Percentiles rank a stretch among this genome's conserved stretches.
phyloP scores from a whole-genome alignment of 2,113 vertebrate genomes.

The Cinclus cinclus region DNA sequence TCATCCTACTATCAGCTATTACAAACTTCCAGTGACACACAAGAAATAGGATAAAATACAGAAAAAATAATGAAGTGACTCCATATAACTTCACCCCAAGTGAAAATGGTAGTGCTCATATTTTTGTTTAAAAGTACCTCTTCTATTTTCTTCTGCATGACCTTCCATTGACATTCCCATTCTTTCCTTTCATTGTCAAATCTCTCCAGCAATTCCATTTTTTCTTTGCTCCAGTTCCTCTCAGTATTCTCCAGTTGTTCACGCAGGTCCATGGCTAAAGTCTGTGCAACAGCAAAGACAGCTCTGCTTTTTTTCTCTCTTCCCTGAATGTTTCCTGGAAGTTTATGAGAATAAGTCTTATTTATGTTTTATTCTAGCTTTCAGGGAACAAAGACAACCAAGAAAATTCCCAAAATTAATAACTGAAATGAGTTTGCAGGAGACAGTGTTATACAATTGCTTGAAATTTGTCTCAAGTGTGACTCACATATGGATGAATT shows the following conservation, averaged over 20 bases:
- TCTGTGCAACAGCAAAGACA: constrained; percentile 71
- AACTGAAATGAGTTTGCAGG: not conserved
- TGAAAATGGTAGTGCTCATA: not conserved
- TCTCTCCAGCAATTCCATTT: constrained; percentile 89
- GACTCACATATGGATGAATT: not conserved
- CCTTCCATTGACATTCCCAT: constrained; percentile 94
- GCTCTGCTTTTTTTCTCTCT: constrained; percentile 77
- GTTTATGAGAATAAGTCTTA: constrained; percentile 60
- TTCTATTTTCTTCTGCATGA: constrained; percentile 97
- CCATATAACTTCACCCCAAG: not conserved
- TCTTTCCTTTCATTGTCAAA: constrained; percentile 93
- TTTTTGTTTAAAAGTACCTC: constrained; percentile 77
- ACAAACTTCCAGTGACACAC: not conserved
- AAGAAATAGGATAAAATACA: not conserved
- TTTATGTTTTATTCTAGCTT: constrained; percentile 74
- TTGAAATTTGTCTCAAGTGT: not conserved
- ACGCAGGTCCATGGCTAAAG: constrained; percentile 85
- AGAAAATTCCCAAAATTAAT: not conserved
- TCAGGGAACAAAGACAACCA: not conserved
- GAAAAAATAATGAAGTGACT: not conserved
- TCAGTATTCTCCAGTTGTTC: constrained; percentile 85
- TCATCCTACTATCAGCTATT: not conserved
- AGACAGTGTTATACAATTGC: not conserved
- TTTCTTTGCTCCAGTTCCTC: constrained; percentile 87
- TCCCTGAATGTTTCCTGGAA: constrained; percentile 70